phyloP scores from a whole-genome alignment of 2,113 vertebrate species.

The Scolopax mira region DNA sequence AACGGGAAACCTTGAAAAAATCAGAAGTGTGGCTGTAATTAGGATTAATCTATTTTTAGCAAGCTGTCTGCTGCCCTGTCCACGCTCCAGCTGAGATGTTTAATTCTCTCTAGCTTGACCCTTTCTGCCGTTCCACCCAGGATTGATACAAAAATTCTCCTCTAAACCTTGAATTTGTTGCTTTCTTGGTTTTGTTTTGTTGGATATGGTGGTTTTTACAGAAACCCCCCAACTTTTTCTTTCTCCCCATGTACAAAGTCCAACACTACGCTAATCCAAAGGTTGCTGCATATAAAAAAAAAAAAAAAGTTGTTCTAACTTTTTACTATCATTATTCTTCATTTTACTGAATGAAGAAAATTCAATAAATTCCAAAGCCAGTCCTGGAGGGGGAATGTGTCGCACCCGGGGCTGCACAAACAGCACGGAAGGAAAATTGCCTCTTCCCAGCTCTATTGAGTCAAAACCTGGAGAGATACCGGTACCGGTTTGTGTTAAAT shows the following conservation, averaged over 20 bases:
- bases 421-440: constrained; percentile 5
- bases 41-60: constrained; percentile 76
- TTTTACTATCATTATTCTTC: constrained; percentile 46
- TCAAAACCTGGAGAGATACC: background rate
- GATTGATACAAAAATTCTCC: background rate
- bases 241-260: background rate
- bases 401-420: background rate
- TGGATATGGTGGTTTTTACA: background rate
- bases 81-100: constrained; percentile 60
- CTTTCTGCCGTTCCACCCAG: background rate
- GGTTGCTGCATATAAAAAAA: background rate
- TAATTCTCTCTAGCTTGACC: constrained; percentile 25
- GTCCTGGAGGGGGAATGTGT: constrained; percentile 45
- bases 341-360: too few relatives aligned
- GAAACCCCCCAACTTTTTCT: too few relatives aligned
- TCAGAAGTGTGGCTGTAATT: constrained; percentile 65
- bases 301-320: background rate
- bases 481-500: accelerated
- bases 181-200: background rate
- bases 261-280: background rate
- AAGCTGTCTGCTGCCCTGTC: constrained; percentile 58
- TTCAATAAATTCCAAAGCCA: too few relatives aligned
- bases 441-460: background rate
- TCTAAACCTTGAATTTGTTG: background rate
- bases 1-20: constrained; percentile 44